A percentile compares a stretch with the other conserved stretches of the same genome.
These are phyloP conservation scores for Artibeus lituratus DNA, from an alignment of 2,797 vertebrate species.

Conservation along the genomic window DNA sequence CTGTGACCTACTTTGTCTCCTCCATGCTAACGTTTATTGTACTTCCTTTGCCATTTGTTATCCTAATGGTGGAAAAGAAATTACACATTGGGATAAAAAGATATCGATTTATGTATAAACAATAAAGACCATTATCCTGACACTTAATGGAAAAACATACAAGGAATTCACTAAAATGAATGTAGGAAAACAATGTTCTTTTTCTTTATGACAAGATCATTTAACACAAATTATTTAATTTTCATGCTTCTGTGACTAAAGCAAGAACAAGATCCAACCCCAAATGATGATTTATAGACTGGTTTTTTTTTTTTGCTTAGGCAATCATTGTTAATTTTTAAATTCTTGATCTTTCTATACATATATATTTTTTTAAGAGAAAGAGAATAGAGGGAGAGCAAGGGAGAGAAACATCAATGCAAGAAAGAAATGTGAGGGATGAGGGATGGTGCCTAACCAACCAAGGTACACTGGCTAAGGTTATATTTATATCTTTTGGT, in stretches of 20 bases:
- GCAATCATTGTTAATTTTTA: neutral
- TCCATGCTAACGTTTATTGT: neutral
- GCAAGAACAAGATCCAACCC: neutral
- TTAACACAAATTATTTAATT: neutral
- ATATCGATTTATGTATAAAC: slow-evolving; percentile 15
- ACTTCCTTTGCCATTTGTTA: slow-evolving; percentile 35
- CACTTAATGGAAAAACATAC: neutral
- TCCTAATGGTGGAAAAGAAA: slow-evolving; percentile 17
- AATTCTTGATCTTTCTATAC: neutral
- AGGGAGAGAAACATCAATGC: too few relatives aligned
- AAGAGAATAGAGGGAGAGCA: too few relatives aligned
- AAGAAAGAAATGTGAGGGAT: too few relatives aligned
- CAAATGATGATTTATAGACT: neutral
- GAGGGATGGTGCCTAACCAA: too few relatives aligned
- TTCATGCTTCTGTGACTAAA: neutral
- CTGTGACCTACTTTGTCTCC: neutral
- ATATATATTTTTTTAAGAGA: neutral
- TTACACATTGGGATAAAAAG: neutral
- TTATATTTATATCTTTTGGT: neutral
- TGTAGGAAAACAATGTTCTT: neutral
- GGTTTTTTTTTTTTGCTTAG: neutral
- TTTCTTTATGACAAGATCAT: neutral
- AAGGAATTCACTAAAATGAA: neutral
- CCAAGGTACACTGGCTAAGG: too few relatives aligned
- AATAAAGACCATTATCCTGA: neutral